Conservation (phyloP, 2,113 vertebrate genomes). For the Odontesthes bonariensis region DNA sequence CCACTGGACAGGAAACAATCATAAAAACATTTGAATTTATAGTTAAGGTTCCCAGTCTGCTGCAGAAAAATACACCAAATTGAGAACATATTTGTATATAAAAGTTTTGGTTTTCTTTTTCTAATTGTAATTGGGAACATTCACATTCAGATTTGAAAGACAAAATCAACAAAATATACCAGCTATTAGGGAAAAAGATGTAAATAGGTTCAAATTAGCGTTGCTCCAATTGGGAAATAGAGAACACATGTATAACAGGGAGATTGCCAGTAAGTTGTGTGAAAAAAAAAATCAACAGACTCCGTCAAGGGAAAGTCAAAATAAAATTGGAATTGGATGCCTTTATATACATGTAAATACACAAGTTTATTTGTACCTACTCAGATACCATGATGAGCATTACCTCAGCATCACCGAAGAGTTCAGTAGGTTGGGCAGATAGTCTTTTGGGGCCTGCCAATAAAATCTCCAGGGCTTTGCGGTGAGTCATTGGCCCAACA, state of each 20-base stretch:
- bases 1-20: constrained; percentile 34
- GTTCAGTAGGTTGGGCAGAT: constrained; percentile 65
- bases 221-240: constrained; percentile 45
- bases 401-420: constrained; percentile 40
- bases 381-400: constrained; percentile 36
- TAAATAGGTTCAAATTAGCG: constrained; percentile 42
- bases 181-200: constrained; percentile 27
- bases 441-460: constrained; percentile 55
- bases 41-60: constrained; percentile 28
- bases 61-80: constrained; percentile 40
- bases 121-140: constrained; percentile 32
- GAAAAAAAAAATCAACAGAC: no score
- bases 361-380: neutral
- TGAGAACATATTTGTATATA: constrained; percentile 25
- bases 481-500: constrained; percentile 58
- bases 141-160: constrained; percentile 19
- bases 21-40: constrained; percentile 31
- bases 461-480: constrained; percentile 72
- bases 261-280: constrained; percentile 10
- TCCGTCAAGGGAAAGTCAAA: no score
- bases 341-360: neutral
- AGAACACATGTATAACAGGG: constrained; percentile 44
- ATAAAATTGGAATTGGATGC: neutral
- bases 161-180: constrained; percentile 29
- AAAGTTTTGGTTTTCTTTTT: constrained; percentile 1